Conservation (phyloP, 2,888 invertebrate genomes). For the Bursaphelenchus okinawaensis region DNA sequence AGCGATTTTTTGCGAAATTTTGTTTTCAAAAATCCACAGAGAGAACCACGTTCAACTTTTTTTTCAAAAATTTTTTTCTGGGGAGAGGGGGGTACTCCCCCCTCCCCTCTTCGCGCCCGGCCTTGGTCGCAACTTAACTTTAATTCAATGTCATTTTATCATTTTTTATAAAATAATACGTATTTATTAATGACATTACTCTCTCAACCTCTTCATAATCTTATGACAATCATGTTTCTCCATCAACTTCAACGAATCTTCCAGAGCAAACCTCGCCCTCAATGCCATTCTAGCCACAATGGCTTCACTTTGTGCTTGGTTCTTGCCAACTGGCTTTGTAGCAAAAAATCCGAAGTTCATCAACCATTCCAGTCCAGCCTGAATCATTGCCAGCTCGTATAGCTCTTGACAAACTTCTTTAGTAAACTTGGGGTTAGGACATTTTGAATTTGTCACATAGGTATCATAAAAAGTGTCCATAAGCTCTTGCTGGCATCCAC, state of each 20-base stretch:
- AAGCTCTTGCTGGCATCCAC: not conserved
- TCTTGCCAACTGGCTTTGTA: not conserved
- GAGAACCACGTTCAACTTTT: no score
- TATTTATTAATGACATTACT: no score
- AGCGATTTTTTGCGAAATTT: no score
- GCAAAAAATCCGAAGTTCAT: not conserved
- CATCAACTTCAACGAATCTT: not conserved
- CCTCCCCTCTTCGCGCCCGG: no score
- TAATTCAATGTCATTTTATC: no score
- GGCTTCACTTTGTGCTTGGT: not conserved
- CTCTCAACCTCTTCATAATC: no score
- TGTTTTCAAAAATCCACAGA: no score
- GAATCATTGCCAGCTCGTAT: not conserved
- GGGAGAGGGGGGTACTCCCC: no score
- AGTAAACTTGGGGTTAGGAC: not conserved
- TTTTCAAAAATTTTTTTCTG: no score
- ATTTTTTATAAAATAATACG: no score
- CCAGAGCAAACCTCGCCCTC: not conserved
- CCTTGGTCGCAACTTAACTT: no score
- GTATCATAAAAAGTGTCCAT: not conserved
- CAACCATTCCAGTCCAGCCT: not conserved
- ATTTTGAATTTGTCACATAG: not conserved
- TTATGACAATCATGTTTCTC: not conserved
- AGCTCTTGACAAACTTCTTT: not conserved
- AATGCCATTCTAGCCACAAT: not conserved